Base-by-base conservation (phyloP, 2,113 vertebrate genomes). In the Bombycilla garrulus region DNA sequence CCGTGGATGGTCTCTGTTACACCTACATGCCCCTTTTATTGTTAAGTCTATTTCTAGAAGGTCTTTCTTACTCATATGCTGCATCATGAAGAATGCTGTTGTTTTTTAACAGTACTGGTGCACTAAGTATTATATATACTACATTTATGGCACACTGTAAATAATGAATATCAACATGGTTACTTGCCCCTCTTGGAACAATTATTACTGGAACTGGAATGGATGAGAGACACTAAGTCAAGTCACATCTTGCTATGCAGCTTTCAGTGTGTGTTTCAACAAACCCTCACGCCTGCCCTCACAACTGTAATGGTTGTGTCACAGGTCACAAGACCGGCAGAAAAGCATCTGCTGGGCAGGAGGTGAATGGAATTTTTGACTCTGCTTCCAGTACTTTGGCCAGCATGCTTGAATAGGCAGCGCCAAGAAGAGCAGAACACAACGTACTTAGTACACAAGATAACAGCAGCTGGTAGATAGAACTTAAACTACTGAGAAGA, bases 311-410 rank as follows among this genome's bases (percentile, higher is more conserved):
- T 11, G 42, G 33, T 51, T 3, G 0, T 81, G 89, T 84, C 57
- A 81, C 29, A 91, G 85, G 89, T 92, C 20, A 0, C 65, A 72
- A 1, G 69, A 36, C 40, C 81, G 77, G 62, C 72, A 71, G 77
- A 69, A 92, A 91, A 93, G 65, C 81, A 67, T 89, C 70, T 93
- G 73, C 70, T 89, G 62, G 74, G 79, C 54, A 61, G 80, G 92
- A 80, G 82, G 88, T 61, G 58, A 95, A 90, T 70, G 86, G 90
- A 95, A 86, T 92, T 90, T 95, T 65, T 94, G 79, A 92, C 58
- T 86, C 50, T 76, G 45, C 79, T 65, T 85, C 51, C 81, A 87
- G 77, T 85, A 42, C 53, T 94, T 79, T 64, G 84, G 78, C 73
- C 61, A 66, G 65, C 73, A 51, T 81, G 60, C 81, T 51, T 65